Evolutionary conservation across 2,888 invertebrate species (phyloP), one percentile per base, ranked within the genome.

Genomic region (Catocala sponsa): DNA sequence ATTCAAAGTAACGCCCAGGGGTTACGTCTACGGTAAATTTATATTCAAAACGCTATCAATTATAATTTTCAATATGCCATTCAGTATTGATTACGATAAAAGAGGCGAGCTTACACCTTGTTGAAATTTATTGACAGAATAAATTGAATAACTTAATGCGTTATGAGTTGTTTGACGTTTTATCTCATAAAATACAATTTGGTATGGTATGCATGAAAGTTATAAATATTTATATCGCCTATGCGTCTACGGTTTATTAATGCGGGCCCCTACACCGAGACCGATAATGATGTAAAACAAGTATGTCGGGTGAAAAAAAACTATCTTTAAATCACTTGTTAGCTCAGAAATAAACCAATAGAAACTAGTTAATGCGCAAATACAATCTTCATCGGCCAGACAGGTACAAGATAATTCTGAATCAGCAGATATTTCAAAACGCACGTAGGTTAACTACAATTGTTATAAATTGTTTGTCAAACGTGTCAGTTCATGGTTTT

Each of bases 381-480:
- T 5, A 50, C 50, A 35, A 50, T 50, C 50, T 50, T 50, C 50
- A 50, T 49, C 53, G 12, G 32, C 4, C 10, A 53, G 59, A 57
- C 66, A 66, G 44, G 15, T 53, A 75, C 69, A 70, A 72, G 52
- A 68, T 68, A 65, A 68, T 68, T 65, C 54, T 56, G 50, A 72
- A 60, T 57, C 52, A 63, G 50, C 10, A 56, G 61, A 70, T 76
- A 82, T 81, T 82, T 78, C 76, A 73, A 68, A 73, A 76, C 49
- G 51, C 42, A 66, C 71, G 75, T 72, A 79, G 76, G 77, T 70
- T 73, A 81, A 79, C 70, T 61, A 42, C 75, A 73, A 77, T 75
- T 73, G 76, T 80, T 80, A 80, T 80, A 82, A 82, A 82, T 82
- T 74, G 81, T 88, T 83, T 86, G 88, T 88, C 88, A 86, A 88